Evolutionary conservation across 2,797 vertebrate genomes (phyloP).

Genomic region (Otus scops): DNA sequence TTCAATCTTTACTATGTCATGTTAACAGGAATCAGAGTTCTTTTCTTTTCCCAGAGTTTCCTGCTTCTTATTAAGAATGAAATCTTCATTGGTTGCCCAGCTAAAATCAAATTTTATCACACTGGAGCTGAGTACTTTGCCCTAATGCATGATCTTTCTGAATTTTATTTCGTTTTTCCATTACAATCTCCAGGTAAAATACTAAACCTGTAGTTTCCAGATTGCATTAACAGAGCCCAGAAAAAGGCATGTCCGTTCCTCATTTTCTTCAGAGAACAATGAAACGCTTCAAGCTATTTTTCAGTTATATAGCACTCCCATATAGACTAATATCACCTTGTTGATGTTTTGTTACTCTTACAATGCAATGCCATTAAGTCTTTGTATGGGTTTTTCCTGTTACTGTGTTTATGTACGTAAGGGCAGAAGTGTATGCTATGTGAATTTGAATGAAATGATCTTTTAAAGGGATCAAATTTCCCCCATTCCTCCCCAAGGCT

Average conservation of each 20-base stretch:
- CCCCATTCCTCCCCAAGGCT: not conserved
- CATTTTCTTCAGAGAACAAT: not conserved
- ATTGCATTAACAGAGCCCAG: not conserved
- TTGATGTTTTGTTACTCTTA: not conserved
- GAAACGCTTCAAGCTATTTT: not conserved
- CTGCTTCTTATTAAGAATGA: not conserved
- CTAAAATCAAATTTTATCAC: not conserved
- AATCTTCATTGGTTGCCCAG: not conserved
- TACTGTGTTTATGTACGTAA: not conserved
- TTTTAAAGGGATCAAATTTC: not conserved
- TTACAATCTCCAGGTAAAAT: not conserved
- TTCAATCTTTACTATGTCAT: not conserved
- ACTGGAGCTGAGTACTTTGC: not conserved
- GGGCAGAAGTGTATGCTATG: not conserved
- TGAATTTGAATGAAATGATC: slow-evolving; percentile 20
- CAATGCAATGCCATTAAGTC: not conserved
- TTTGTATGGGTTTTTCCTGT: not conserved
- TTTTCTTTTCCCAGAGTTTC: not conserved
- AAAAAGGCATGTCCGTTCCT: not conserved
- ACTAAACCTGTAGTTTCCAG: not conserved
- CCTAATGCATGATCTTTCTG: not conserved
- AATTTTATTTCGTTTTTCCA: not conserved
- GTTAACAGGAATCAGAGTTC: not conserved
- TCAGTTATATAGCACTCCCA: not conserved
- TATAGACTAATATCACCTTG: not conserved